Evolutionary conservation across 2,888 invertebrate species (phyloP), one percentile per base, ranked within the genome.

Genomic region (Clanis bilineata): DNA sequence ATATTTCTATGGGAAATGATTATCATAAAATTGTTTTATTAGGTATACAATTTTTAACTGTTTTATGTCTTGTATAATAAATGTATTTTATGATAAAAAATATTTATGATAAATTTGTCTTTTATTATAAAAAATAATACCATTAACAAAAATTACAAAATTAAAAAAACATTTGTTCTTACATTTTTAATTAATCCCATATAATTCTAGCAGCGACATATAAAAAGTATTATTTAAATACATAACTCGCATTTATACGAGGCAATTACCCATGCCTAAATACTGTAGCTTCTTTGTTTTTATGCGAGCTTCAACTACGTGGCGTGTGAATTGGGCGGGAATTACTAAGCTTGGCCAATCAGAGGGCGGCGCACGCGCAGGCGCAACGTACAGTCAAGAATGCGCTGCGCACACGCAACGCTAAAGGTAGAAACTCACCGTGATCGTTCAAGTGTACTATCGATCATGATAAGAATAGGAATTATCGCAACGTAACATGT

Each of bases 261-360:
- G 51, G 28, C 18, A 51, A 51, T 51, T 51, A 10, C 18, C 32
- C 51, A 4, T 51, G 3, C n/a, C 51, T 47, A 28, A 51, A 56
- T 61, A 63, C 57, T 60, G 23, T 5, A 28, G 63, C 61, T 63
- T 64, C 47, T 60, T 66, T 69, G 70, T 74, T 32, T 51, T 51
- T 51, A 32, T 18, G 18, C 18, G 10, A 15, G 28, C 51, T 32
- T 74, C 76, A 71, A 76, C 79, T 66, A 76, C 67, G 66, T 12
- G 58, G 69, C 72, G 65, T 73, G 73, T 71, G 76, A 80, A 82
- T 81, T 77, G 85, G 83, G 76, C 72, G 71, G 70, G 67, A 55
- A 56, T 32, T 10, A 18, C 10, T 4, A 32, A 18, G 32, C 4
- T 18, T 71, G 60, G 55, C 88, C 88, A 87, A 87, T 88, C 73